A percentile compares a stretch with the other conserved stretches of the same genome.
Conservation (phyloP, 35 echinoderm and acorn worm genomes). For the Holothuria glaberrima region DNA sequence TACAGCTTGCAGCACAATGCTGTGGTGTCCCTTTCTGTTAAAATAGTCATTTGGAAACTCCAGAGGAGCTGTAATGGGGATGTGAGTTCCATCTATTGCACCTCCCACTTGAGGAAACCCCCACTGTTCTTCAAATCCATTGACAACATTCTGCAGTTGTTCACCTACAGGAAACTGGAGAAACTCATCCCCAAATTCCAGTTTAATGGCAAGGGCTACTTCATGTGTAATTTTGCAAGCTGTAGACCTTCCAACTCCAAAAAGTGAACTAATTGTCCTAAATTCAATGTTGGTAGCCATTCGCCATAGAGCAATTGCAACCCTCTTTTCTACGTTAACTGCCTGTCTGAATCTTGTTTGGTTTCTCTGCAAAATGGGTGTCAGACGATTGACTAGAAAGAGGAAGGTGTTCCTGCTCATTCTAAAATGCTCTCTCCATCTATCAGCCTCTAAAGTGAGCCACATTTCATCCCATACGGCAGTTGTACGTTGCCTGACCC, state of each 20-base stretch:
- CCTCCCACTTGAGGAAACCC: constrained; percentile 67
- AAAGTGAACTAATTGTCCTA: neutral
- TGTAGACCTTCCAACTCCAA: neutral
- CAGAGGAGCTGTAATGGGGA: constrained; percentile 56
- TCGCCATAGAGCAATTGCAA: neutral
- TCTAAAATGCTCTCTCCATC: too few species aligned
- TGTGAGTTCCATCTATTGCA: constrained; percentile 76
- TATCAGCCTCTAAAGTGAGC: too few species aligned
- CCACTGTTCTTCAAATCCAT: constrained; percentile 38
- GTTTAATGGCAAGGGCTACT: neutral
- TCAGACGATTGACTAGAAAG: too few species aligned
- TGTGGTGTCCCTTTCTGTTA: constrained; percentile 73
- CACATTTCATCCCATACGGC: too few species aligned
- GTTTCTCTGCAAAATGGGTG: too few species aligned
- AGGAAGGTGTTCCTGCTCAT: too few species aligned
- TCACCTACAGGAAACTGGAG: constrained; percentile 63
- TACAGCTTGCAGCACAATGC: constrained; percentile 68
- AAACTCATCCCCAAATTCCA: constrained; percentile 1
- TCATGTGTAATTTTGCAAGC: neutral
- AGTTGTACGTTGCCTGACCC: too few species aligned
- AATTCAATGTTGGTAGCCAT: neutral
- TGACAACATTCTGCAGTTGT: neutral
- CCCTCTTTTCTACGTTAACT: neutral
- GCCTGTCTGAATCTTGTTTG: constrained; percentile 38
- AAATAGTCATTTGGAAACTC: constrained; percentile 57